These are phyloP conservation scores for Eupithecia subfuscata DNA, from an alignment of 2,888 invertebrate species.

Conservation along the genomic window DNA sequence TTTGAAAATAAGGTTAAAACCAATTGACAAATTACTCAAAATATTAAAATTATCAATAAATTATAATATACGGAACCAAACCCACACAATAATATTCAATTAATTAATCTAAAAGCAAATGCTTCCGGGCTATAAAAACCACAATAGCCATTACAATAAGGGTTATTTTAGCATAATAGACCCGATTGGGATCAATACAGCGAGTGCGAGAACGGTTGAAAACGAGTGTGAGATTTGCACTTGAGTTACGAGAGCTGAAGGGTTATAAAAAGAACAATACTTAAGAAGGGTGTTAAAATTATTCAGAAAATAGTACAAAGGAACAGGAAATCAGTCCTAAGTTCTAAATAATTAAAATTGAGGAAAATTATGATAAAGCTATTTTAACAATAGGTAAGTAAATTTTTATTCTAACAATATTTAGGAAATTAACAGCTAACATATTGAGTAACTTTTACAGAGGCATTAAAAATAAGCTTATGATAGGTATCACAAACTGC, in stretches of 20 bases:
- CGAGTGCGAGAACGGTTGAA: constrained; percentile 10
- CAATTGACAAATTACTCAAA: neutral
- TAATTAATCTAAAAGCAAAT: constrained; percentile 17
- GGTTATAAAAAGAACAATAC: neutral
- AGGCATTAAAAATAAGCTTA: no score
- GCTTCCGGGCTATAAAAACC: constrained; percentile 8
- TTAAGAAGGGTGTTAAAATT: neutral
- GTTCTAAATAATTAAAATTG: neutral
- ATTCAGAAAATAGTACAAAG: neutral
- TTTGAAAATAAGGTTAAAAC: no score
- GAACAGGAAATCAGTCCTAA: neutral
- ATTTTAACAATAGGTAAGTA: no score
- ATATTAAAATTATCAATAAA: neutral
- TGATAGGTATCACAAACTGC: no score
- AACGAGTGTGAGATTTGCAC: constrained; percentile 10
- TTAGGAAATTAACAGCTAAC: no score
- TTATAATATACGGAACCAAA: constrained; percentile 12
- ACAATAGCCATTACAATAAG: neutral
- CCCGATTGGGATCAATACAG: constrained; percentile 3
- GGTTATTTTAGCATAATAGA: constrained; percentile 7
- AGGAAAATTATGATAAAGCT: neutral
- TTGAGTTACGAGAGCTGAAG: neutral
- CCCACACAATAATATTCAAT: constrained; percentile 10
- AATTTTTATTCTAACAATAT: no score
- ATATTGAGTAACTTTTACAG: no score